Percentiles rank a stretch among this genome's conserved stretches.
Conservation (phyloP, 2,888 invertebrate genomes). For the Agrypnus murinus region DNA sequence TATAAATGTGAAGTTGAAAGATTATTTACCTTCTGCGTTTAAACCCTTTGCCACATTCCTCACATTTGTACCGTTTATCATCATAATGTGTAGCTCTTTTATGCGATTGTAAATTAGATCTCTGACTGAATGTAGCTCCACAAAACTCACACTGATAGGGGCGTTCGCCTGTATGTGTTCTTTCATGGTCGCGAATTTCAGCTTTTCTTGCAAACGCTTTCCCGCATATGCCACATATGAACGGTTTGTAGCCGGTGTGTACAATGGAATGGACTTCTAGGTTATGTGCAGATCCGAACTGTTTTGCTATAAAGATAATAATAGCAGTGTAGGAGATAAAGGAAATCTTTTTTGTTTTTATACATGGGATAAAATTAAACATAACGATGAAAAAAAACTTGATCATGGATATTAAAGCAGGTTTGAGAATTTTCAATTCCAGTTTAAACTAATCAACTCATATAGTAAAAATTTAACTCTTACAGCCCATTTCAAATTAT, state of each 20-base stretch:
- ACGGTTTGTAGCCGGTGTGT: conserved; percentile 84
- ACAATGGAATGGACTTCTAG: conserved; percentile 85
- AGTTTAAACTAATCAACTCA: neutral
- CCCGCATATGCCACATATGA: conserved; percentile 80
- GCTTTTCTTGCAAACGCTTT: conserved; percentile 86
- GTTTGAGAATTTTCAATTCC: no score
- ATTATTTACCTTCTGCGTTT: conserved; percentile 77
- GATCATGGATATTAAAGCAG: no score
- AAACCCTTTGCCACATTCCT: conserved; percentile 82
- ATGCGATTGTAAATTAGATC: conserved; percentile 88
- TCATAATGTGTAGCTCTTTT: conserved; percentile 85
- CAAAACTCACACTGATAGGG: conserved; percentile 88
- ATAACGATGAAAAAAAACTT: neutral
- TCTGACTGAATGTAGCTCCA: conserved; percentile 85
- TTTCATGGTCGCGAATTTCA: conserved; percentile 86
- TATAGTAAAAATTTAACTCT: neutral
- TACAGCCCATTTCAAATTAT: no score
- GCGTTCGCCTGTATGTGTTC: conserved; percentile 87
- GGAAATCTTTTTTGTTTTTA: no score
- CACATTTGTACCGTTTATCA: conserved; percentile 83
- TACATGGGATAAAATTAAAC: neutral
- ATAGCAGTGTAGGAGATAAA: no score
- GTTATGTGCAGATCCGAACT: conserved; percentile 86
- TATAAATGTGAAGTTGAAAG: neutral
- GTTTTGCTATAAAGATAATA: no score